These are phyloP conservation scores for Scalopus aquaticus DNA, from an alignment of 2,113 vertebrate genomes.

Conservation along the genomic window DNA sequence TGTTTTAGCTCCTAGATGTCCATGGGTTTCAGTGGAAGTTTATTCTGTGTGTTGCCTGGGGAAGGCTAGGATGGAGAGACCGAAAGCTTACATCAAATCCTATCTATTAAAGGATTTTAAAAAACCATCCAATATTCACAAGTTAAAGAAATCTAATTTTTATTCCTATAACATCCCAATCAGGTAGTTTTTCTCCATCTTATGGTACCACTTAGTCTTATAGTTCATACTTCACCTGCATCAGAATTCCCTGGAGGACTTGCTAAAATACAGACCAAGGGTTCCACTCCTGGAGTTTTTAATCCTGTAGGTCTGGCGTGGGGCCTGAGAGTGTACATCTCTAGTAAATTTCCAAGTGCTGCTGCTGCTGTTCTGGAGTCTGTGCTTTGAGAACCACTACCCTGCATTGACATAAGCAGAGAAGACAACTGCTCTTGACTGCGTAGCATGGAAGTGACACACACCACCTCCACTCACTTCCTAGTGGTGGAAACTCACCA, in stretches of 20 bases:
- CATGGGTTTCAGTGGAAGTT: neutral
- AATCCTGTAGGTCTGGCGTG: neutral
- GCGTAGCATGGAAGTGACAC: neutral
- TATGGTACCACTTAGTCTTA: neutral
- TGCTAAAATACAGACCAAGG: neutral
- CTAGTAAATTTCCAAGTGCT: neutral
- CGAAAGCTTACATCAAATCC: neutral
- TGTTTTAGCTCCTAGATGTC: neutral
- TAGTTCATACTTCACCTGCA: neutral
- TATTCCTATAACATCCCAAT: neutral
- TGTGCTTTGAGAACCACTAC: neutral
- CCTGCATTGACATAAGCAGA: neutral
- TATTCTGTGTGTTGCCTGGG: neutral
- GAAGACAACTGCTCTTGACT: neutral
- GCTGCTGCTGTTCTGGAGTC: neutral
- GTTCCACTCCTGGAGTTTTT: neutral
- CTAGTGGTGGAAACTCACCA: neutral
- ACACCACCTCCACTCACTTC: neutral
- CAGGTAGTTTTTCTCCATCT: neutral
- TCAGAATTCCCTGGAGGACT: neutral
- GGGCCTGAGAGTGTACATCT: neutral
- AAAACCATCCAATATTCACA: neutral
- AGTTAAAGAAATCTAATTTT: neutral
- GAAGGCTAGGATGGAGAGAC: neutral
- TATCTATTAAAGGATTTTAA: neutral